phyloP scores from a whole-genome alignment of 2,888 invertebrate species.

The Epiblema foenella region DNA sequence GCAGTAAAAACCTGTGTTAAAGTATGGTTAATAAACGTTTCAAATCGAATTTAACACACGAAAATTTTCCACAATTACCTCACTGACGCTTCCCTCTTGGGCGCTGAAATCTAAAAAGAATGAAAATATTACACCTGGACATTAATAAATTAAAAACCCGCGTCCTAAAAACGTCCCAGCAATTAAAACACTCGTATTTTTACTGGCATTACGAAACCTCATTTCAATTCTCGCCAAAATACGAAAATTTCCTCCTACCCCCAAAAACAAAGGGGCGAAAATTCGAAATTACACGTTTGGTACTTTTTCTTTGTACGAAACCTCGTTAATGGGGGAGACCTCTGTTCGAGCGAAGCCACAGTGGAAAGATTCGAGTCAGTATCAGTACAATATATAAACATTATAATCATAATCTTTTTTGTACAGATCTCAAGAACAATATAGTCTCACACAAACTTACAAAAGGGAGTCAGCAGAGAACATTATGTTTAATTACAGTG shows the following conservation, averaged over 20 bases:
- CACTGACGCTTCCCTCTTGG: background rate
- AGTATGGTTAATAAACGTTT: background rate
- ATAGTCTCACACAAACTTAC: no score
- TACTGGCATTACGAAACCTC: slow-evolving; percentile 30
- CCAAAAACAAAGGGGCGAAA: slow-evolving; percentile 33
- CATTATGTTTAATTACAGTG: no score
- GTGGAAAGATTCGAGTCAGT: background rate
- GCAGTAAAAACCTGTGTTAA: background rate
- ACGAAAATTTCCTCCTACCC: slow-evolving; percentile 20
- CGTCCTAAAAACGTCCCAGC: slow-evolving; percentile 2
- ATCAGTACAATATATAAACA: background rate
- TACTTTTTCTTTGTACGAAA: slow-evolving; percentile 44
- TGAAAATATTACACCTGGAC: background rate
- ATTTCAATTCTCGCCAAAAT: slow-evolving; percentile 36
- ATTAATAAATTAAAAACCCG: slow-evolving; percentile 3
- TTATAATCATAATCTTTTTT: no score
- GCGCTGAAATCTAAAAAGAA: background rate
- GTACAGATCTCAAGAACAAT: no score
- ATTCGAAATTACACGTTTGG: slow-evolving; percentile 41
- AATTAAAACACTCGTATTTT: slow-evolving; percentile 34
- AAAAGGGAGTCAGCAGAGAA: no score
- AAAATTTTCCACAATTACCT: background rate
- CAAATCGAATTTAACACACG: background rate
- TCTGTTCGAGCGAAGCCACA: slow-evolving; percentile 19
- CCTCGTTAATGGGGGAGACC: slow-evolving; percentile 40